Evolutionary conservation across 64 coral and sea anemone species (phyloP), one percentile per base, ranked within the genome.

Genomic region (Porites lutea): DNA sequence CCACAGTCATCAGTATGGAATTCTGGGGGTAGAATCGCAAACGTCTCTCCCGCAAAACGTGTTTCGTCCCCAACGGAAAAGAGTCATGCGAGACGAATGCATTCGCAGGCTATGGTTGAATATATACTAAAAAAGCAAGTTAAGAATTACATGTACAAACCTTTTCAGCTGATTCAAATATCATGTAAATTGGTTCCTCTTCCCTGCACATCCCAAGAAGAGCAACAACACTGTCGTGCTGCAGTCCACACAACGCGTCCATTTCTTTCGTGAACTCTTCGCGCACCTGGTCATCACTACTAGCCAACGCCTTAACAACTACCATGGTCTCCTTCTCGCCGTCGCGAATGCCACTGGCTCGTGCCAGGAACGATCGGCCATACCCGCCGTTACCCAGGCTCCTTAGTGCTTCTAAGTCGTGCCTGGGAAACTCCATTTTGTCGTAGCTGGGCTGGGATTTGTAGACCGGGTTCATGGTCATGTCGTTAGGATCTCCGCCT

Each of bases 101-200:
- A 37, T 37, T 37, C 27, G 1, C 27, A 37, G 27, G 27, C 27
- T 37, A 37, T 37, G 27, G 27, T 37, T 37, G 27, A 37, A 37
- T 37, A 37, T 37, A 37, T 37, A 37, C 27, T 37, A 37, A 37
- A 37, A 37, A 37, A 37, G 27, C 27, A 37, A 37, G 27, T 37
- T 37, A 37, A 37, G 27, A 37, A 37, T 37, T 37, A 37, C 27
- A 37, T 2, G 65, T 27, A 73, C 53, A 57, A 83, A 99, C 97
- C 94, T 99, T 96, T 81, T 99, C 97, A 23, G 88, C 53, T 18
- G 90, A 96, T 79, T 99, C 97, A 75, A 96, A 99, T 63, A 99
- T 99, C 97, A 99, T 96, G 44, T 92, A 96, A 45, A 89, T 68
- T 0, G 97, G 97, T 5, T 93, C 94, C 4, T 83, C 93, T n/a